A percentile compares a stretch with the other conserved stretches of the same genome.
These are phyloP conservation scores for Papilio helenus DNA, from an alignment of 1,140 invertebrate genomes.

Conservation along the genomic window DNA sequence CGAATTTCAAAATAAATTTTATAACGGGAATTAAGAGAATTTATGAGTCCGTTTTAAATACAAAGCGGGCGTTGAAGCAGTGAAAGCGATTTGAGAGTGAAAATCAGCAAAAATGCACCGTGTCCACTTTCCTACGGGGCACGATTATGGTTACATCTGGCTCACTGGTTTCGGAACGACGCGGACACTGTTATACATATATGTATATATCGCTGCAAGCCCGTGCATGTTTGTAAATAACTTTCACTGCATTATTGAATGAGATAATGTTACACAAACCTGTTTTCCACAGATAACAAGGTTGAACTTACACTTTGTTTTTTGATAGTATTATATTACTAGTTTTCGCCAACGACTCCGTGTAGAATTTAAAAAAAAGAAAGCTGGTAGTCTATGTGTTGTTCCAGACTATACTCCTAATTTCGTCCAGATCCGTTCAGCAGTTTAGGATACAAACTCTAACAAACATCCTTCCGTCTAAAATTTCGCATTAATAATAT, in stretches of 20 bases:
- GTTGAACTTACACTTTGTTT: background rate
- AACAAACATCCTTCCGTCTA: no score
- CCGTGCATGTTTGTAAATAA: conserved; percentile 44
- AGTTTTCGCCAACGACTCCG: no score
- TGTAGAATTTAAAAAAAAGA: no score
- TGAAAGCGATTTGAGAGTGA: conserved; percentile 64
- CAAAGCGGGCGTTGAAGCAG: conserved; percentile 38
- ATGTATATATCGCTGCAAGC: conserved; percentile 32
- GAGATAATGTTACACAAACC: conserved; percentile 28
- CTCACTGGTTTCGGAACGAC: conserved; percentile 58
- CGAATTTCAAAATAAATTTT: conserved; percentile 37
- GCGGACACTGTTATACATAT: conserved; percentile 41
- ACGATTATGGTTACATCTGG: conserved; percentile 51
- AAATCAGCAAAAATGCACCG: conserved; percentile 65
- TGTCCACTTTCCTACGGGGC: conserved; percentile 61
- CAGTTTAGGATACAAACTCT: no score
- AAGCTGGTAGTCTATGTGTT: no score
- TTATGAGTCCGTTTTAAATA: conserved; percentile 18
- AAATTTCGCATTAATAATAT: no score
- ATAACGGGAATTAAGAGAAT: conserved; percentile 31
- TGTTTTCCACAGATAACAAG: conserved; percentile 26
- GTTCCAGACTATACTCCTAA: no score
- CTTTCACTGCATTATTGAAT: conserved; percentile 47
- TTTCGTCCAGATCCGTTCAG: no score
- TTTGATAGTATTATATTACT: background rate